A percentile compares a stretch with the other conserved stretches of the same genome.
Evolutionary conservation across 2,797 vertebrate genomes (phyloP).

Genomic region (Prionace glauca): DNA sequence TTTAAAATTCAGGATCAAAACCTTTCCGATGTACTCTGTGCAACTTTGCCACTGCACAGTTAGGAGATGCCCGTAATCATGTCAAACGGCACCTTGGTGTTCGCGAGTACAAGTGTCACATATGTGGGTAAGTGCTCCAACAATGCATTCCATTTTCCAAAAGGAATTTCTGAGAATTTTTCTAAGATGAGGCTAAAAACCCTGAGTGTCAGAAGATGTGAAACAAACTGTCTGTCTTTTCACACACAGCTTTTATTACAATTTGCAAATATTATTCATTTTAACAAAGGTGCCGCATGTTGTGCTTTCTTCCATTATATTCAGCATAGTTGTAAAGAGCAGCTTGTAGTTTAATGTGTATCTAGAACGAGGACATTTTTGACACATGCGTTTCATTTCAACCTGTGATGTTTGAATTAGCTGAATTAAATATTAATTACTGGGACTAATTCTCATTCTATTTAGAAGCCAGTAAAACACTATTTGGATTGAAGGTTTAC

Average conservation of each 20-base stretch:
- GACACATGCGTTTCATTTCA: conserved; percentile 74
- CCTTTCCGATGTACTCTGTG: conserved; percentile 99
- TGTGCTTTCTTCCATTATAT: neutral
- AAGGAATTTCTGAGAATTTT: neutral
- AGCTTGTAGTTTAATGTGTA: neutral
- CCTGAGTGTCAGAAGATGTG: neutral
- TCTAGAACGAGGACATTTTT: conserved; percentile 66
- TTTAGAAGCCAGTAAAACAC: neutral
- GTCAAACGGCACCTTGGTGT: conserved; percentile 98
- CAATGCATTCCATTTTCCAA: conserved; percentile 43
- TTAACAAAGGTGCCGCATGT: too few relatives aligned
- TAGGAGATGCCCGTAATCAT: conserved; percentile 96
- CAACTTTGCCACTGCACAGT: conserved; percentile 95
- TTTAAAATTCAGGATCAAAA: conserved; percentile 77
- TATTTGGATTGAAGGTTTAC: neutral
- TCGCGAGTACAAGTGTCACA: conserved; percentile 97
- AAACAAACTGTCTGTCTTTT: neutral
- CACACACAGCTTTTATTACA: neutral
- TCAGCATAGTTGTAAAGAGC: neutral
- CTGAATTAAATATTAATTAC: conserved; percentile 67
- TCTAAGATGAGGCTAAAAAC: neutral
- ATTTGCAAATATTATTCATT: neutral
- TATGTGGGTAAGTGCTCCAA: conserved; percentile 89
- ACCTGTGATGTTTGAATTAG: conserved; percentile 79
- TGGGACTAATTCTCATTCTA: neutral